Base-by-base conservation (phyloP, 2,797 vertebrate genomes). In the Chromis chromis region DNA sequence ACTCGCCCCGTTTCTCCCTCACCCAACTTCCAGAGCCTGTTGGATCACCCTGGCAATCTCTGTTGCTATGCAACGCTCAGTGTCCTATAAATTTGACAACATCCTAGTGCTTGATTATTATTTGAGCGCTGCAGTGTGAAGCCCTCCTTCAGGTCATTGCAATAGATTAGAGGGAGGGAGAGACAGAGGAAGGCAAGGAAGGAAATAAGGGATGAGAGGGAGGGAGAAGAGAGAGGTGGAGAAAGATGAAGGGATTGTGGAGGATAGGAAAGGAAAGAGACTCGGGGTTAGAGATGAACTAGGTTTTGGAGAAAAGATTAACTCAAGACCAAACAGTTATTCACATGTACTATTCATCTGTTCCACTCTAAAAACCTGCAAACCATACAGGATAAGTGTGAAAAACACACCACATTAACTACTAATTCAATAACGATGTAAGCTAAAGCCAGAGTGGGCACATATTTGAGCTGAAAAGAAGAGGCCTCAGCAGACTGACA, bases 1-100 rank as follows among this genome's bases (percentile, higher is more conserved):
- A 89, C 78, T 91, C 68, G 71, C 78, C 79, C 78, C n/a, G 56
- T 80, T 83, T 85, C 87, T 78, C 66, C 70, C 76, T 83, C 79
- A 81, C 78, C 80, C 89, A 89, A 92, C 89, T 90, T 86, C 79
- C 74, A 82, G 79, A 16, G 74, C 70, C 86, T 91, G 88, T 91
- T 83, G 82, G 88, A 94, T 93, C 89, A 86, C 90, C 77, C 87
- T 76, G 80, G 87, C 91, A 91, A 93, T 94, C 90, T 91, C 89
- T 90, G 94, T 94, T 94, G 93, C 94, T 93, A 95, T 86, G 94
- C 93, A 90, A 94, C 92, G 50, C 88, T 83, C 86, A 50, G 86
- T 91, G 90, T 93, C 94, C 90, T 93, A 92, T 93, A 92, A 92
- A 94, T 94, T 91, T 94, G 93, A 94, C 91, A 94, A 94, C 93